Conservation (phyloP, 2,113 vertebrate species). For the Tachuris rubrigastra region DNA sequence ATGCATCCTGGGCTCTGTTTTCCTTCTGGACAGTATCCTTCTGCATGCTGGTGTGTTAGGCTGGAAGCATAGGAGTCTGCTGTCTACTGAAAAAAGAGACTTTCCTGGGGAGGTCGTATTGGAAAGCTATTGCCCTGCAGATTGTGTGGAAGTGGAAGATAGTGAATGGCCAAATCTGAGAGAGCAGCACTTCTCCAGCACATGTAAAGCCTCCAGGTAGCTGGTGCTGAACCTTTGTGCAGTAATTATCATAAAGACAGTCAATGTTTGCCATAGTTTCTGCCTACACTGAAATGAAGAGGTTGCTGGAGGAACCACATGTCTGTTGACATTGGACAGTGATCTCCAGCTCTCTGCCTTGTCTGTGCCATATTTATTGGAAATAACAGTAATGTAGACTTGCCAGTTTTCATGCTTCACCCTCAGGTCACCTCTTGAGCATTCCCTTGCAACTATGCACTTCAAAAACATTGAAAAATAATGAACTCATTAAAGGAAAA, state of each 20-base stretch:
- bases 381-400: background rate
- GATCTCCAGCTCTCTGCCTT: background rate
- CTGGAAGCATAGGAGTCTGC: background rate
- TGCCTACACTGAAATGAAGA: background rate
- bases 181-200: background rate
- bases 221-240: background rate
- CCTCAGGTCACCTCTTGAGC: background rate
- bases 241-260: background rate
- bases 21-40: conserved; percentile 54
- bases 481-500: background rate
- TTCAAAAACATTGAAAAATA: background rate
- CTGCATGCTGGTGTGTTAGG: background rate
- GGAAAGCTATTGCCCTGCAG: background rate
- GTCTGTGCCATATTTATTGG: background rate
- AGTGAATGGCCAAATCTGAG: background rate
- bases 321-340: background rate
- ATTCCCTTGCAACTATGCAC: background rate
- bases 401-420: background rate
- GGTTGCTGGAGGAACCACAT: background rate
- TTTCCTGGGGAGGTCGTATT: background rate
- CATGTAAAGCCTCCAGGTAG: background rate
- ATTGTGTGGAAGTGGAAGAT: background rate
- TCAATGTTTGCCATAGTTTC: background rate
- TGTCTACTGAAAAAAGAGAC: background rate
- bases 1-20: conserved; percentile 37